Base-by-base conservation (phyloP, 2,113 vertebrate species). In the Labeo catla region DNA sequence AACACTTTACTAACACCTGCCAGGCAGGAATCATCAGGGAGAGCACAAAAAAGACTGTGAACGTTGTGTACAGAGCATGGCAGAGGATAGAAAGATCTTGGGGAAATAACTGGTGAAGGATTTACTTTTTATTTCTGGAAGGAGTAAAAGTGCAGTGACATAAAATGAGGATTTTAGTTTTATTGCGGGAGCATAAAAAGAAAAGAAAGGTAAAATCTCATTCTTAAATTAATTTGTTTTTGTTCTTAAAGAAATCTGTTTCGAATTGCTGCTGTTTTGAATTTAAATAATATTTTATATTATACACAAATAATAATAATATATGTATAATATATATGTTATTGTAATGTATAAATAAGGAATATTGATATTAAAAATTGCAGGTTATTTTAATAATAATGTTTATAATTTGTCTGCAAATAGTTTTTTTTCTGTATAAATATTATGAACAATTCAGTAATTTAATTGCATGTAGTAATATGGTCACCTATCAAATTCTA, bases 91-190 rank as follows among this genome's bases (percentile, higher is more conserved):
- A 61, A 59, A 79, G 23, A 57, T 16, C 49, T 28, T 8, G 3
- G 2, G 5, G 50, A 72, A 45, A 72, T 43, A 10, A 1, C 11
- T 23, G 45, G 11, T 12, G 8, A 23, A 49, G 72, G 72, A 74
- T 72, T 21, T 10, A 4, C 11, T 63, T 16, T 61, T 21, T 28
- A 5, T 63, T 63, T 70, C 19, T 66, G 68, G 36, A 43, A 45
- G 43, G 68, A 23, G 45, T 49, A 61, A 59, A 47, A 65, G n/a
- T 36, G 57, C 54, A 13, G 6, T 61, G 36, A 36, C 16, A 74
- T 52, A 93, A 91, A 87, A 94, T 93, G 91, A 92, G 88, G 86
- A 92, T 94, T 93, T 92, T 94, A 91, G 90, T 94, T 84, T 90
- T 94, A 89, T 78, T 93, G 65, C 84, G 92, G 87, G 93, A 88